Conservation (phyloP, 2,113 vertebrate species). For the Ellobius talpinus region DNA sequence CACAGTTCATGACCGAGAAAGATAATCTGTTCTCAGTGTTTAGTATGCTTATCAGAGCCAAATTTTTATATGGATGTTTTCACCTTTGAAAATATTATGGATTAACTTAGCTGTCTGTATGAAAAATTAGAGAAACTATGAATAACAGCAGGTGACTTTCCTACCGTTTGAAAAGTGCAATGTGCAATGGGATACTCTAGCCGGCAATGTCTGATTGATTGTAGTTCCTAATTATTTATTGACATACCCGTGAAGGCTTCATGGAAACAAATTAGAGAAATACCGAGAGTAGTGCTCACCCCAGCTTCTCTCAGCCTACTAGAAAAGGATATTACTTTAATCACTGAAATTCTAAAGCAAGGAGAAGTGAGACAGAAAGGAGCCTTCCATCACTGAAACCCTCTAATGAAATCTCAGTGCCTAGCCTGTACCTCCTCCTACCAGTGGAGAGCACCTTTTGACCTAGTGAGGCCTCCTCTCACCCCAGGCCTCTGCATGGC, state of each 20-base stretch:
- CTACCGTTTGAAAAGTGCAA: not conserved
- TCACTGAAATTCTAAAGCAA: conserved; percentile 1
- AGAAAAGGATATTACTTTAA: not conserved
- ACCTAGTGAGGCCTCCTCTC: not conserved
- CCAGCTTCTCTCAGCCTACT: not conserved
- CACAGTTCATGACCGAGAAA: not conserved
- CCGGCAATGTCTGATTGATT: not conserved
- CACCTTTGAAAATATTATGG: not conserved
- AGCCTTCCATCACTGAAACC: not conserved
- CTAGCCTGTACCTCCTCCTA: not conserved
- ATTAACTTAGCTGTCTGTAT: not conserved
- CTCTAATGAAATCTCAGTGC: not conserved
- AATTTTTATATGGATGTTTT: not conserved
- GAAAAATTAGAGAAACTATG: not conserved
- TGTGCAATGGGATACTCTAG: not conserved
- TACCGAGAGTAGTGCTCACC: not conserved
- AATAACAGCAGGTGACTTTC: not conserved
- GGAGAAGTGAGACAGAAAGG: not conserved
- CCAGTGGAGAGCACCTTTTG: not conserved
- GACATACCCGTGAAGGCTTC: not conserved
- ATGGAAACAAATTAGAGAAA: not conserved
- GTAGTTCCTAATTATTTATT: not conserved
- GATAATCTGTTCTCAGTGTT: not conserved
- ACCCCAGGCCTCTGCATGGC: not conserved
- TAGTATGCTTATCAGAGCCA: not conserved